phyloP scores from a whole-genome alignment of 1,140 invertebrate genomes.

The Microplitis demolitor region DNA sequence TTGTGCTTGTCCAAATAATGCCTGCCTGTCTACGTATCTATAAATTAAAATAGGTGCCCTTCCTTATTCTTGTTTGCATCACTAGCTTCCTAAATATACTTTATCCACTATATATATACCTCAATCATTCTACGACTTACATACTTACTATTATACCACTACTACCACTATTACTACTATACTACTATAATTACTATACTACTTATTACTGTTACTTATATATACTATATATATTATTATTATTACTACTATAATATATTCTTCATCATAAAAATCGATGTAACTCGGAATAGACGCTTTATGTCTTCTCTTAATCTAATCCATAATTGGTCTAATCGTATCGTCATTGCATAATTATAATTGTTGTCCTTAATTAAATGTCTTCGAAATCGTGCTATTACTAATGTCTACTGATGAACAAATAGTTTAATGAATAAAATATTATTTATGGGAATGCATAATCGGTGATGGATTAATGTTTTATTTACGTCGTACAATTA shows the following conservation, averaged over 20 bases:
- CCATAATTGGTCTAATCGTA: neutral
- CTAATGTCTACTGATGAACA: neutral
- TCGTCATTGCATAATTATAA: neutral
- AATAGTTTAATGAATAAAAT: neutral
- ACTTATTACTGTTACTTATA: conserved; percentile 19
- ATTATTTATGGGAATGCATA: too few relatives aligned
- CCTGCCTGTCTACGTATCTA: conserved; percentile 11
- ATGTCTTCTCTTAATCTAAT: neutral
- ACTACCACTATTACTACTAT: conserved; percentile 11
- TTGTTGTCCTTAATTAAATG: neutral
- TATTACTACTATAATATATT: conserved; percentile 30
- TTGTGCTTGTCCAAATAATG: conserved; percentile 21
- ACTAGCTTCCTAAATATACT: neutral
- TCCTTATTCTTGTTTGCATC: conserved; percentile 2
- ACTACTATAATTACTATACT: neutral
- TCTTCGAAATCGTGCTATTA: neutral
- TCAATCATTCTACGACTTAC: neutral
- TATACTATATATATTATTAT: conserved; percentile 33
- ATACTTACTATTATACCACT: conserved; percentile 18
- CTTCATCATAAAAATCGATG: conserved; percentile 25
- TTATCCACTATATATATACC: neutral
- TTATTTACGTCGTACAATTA: neutral
- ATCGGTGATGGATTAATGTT: neutral
- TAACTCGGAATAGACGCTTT: conserved; percentile 2
- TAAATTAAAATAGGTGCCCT: neutral